phyloP scores from a whole-genome alignment of 2,888 invertebrate species.

The Melinopterus prodromus region DNA sequence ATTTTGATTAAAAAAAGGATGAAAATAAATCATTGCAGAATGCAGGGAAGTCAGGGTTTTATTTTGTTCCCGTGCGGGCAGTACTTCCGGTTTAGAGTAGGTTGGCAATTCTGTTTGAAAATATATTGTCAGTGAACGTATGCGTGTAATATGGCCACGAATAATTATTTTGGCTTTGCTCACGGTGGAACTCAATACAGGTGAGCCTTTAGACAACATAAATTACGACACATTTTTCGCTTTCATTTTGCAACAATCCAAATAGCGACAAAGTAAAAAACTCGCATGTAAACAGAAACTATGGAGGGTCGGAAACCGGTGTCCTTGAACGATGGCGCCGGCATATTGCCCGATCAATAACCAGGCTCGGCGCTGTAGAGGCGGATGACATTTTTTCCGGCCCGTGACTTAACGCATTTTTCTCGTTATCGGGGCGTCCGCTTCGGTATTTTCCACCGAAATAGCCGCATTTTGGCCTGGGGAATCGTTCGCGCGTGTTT shows the following conservation, averaged over 20 bases:
- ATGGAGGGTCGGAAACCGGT: conserved; percentile 48
- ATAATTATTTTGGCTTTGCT: conserved; percentile 95
- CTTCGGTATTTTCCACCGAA: conserved; percentile 24
- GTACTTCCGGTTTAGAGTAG: conserved; percentile 34
- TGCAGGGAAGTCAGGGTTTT: background rate
- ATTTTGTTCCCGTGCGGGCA: conserved; percentile 27
- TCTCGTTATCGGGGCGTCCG: conserved; percentile 28
- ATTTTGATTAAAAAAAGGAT: background rate
- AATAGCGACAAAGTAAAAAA: background rate
- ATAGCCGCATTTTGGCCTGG: background rate
- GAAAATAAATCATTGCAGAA: background rate
- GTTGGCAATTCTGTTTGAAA: conserved; percentile 41
- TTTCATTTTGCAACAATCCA: conserved; percentile 19
- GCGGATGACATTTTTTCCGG: conserved; percentile 34
- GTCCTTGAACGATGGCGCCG: conserved; percentile 60
- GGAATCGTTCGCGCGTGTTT: background rate
- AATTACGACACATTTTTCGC: conserved; percentile 21
- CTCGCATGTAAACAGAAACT: conserved; percentile 7
- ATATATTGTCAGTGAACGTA: conserved; percentile 47
- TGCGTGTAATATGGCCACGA: conserved; percentile 74
- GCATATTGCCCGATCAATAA: conserved; percentile 60
- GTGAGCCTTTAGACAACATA: conserved; percentile 63
- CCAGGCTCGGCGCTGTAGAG: conserved; percentile 31
- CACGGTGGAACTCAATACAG: conserved; percentile 93
- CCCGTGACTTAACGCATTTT: conserved; percentile 31